phyloP scores from a whole-genome alignment of 2,113 vertebrate species.

The Periophthalmodon schlosseri region DNA sequence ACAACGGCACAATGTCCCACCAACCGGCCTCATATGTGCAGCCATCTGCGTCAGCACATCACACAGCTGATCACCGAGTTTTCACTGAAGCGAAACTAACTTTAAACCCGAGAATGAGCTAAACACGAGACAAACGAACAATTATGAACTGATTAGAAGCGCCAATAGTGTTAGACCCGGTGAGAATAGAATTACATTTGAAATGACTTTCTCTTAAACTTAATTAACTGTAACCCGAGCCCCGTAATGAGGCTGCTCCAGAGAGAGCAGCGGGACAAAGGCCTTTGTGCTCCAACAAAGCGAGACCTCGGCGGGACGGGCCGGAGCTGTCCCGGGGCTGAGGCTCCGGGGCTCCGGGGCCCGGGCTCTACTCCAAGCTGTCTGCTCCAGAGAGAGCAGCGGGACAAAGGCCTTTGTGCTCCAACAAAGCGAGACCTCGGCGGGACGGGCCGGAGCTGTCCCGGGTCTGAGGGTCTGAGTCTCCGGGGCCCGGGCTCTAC shows the following conservation, averaged over 20 bases:
- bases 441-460: slow-evolving; percentile 56
- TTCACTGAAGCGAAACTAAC: no score
- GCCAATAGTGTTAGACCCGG: no score
- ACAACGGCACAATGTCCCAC: slow-evolving; percentile 77
- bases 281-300: slow-evolving; percentile 44
- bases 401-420: slow-evolving; percentile 46
- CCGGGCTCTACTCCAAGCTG: no score
- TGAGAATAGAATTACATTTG: not conserved
- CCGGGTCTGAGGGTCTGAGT: slow-evolving; percentile 66
- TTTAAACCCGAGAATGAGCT: no score
- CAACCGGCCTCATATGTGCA: slow-evolving; percentile 66
- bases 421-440: not conserved
- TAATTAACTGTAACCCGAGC: slow-evolving; percentile 2
- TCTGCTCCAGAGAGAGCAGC: slow-evolving; percentile 2
- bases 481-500: not conserved
- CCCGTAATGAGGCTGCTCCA: slow-evolving; percentile 14
- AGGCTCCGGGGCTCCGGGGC: slow-evolving; percentile 25
- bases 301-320: not conserved
- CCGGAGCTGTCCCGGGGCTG: slow-evolving; percentile 68
- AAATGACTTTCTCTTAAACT: not conserved
- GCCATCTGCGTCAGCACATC: slow-evolving; percentile 86
- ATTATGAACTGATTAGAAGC: no score
- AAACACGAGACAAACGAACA: no score
- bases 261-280: slow-evolving; percentile 15
- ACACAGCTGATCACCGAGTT: slow-evolving; percentile 50